Evolutionary conservation across 2,797 vertebrate species (phyloP).

Genomic region (Ispidina lecontei): DNA sequence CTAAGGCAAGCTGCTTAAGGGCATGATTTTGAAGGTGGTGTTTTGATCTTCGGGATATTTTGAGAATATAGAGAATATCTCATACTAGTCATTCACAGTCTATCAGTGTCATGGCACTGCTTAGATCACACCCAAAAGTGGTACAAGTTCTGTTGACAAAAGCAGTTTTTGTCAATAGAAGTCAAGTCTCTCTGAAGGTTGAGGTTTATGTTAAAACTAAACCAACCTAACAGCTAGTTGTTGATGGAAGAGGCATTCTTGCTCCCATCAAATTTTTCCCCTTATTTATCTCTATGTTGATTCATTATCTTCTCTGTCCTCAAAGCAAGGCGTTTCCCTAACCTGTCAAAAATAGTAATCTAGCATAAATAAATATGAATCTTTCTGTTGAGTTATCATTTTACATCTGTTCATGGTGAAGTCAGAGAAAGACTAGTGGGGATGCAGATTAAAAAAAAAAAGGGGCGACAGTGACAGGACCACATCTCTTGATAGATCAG

Average conservation of each 20-base stretch:
- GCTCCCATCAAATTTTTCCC: neutral
- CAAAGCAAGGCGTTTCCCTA: neutral
- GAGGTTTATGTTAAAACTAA: neutral
- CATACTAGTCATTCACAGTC: neutral
- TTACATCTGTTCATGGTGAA: neutral
- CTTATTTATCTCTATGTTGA: neutral
- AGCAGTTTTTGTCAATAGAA: neutral
- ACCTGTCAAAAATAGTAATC: neutral
- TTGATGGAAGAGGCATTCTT: conserved; percentile 2
- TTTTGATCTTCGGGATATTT: neutral
- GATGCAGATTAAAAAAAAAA: neutral
- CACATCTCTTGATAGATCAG: neutral
- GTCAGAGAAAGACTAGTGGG: neutral
- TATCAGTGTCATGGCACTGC: neutral
- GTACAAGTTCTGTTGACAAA: neutral
- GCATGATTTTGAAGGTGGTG: neutral
- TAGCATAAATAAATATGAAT: neutral
- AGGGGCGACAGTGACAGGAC: neutral
- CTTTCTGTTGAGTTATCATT: neutral
- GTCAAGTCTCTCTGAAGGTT: neutral
- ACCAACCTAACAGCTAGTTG: neutral
- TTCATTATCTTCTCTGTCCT: neutral
- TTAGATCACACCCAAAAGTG: neutral
- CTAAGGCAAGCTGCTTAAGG: neutral
- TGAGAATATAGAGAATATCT: neutral